These are phyloP conservation scores for Hyles vespertilio DNA, from an alignment of 1,140 invertebrate species.

Conservation along the genomic window DNA sequence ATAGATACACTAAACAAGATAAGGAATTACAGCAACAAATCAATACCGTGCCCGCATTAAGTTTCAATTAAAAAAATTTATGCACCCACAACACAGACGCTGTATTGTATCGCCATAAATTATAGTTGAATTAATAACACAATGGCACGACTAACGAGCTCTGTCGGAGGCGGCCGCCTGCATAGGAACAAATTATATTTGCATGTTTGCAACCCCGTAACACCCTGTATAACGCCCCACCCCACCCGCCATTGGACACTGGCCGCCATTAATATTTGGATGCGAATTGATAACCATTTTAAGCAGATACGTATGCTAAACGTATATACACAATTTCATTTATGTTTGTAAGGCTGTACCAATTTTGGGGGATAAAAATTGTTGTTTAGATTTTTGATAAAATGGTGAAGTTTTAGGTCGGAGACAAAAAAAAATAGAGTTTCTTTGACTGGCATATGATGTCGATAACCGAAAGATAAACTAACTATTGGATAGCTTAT, in stretches of 20 bases:
- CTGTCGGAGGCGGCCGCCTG: slow-evolving; percentile 43
- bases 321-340: no score
- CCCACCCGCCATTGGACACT: slow-evolving; percentile 18
- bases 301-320: no score
- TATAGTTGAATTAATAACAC: slow-evolving; percentile 68
- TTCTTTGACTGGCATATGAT: no score
- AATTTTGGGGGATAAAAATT: no score
- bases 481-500: no score
- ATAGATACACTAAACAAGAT: no score
- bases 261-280: slow-evolving; percentile 41
- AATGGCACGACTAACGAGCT: slow-evolving; percentile 55
- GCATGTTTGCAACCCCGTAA: slow-evolving; percentile 58
- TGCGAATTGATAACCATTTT: slow-evolving; percentile 5
- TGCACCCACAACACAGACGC: slow-evolving; percentile 30
- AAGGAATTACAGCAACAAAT: no score
- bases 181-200: slow-evolving; percentile 59
- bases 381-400: no score
- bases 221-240: slow-evolving; percentile 35
- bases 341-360: no score
- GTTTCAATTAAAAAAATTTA: slow-evolving; percentile 66
- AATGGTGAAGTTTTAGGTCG: no score
- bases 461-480: no score
- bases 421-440: no score
- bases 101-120: slow-evolving; percentile 47
- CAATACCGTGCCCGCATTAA: slow-evolving; percentile 54